Base-by-base conservation (phyloP, 2,797 vertebrate species). In the Leptatherina wallacei region DNA sequence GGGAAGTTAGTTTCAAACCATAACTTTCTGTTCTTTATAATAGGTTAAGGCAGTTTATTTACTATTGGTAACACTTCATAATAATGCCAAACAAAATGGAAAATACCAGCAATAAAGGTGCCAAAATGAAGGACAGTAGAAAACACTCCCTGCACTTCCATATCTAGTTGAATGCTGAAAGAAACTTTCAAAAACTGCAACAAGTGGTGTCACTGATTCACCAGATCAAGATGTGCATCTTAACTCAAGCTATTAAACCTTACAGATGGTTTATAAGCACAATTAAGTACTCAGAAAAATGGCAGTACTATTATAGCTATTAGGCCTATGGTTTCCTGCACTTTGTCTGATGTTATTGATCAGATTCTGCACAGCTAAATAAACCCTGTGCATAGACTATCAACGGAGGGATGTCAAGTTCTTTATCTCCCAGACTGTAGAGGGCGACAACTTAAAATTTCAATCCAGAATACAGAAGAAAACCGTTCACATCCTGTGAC, bases 381-480 rank as follows among this genome's bases (percentile, higher is more conserved):
- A 32, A 56, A 32, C 18, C 6, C 8, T 6, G 1, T 2, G 24
- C 4, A 3, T 0, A 42, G 38, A 42, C 40, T 5, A 18, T 16
- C 18, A 3, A 49, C 2, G 11, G 27, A 4, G 3, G 5, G 40
- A 42, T 5, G 40, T 12, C 36, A 13, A 38, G 2, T 11, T 2
- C 12, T 38, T 40, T 14, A 1, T 44, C 64, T 71, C 69, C 82
- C 36, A 22, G 64, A 36, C 86, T 24, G 24, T n/a, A 85, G 89
- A 36, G 84, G 86, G 82, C 78, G 75, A 71, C 66, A 74, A 65
- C 32, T 27, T 44, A 2, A 2, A 10, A 27, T 0, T 6, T 55
- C 0, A 10, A 6, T 2, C 0, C 6, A 3, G 5, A 11, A 16
- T 1, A 27, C 10, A 32, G 24, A 24, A 54, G 22, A 22, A 13